phyloP scores from a whole-genome alignment of 1,140 invertebrate species.

The Drosophila novamexicana region DNA sequence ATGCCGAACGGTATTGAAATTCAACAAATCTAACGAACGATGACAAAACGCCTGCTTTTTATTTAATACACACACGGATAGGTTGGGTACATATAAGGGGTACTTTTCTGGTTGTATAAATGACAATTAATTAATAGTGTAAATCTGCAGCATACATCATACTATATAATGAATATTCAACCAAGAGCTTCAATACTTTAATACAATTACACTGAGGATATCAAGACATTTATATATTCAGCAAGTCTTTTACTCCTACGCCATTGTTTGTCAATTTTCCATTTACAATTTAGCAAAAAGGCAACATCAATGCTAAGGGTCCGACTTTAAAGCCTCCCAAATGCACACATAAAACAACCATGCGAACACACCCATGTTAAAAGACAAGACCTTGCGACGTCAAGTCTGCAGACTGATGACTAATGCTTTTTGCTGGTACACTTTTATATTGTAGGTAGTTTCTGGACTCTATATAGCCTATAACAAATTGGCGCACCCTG shows the following conservation, averaged over 20 bases:
- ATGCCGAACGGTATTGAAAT: neutral
- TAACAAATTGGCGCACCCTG: neutral
- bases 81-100: too few relatives aligned
- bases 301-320: neutral
- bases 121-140: too few relatives aligned
- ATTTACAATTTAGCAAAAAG: conserved; percentile 6
- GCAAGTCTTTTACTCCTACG: neutral
- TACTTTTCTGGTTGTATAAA: too few relatives aligned
- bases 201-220: neutral
- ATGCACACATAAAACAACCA: neutral
- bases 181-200: too few relatives aligned
- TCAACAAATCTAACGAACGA: neutral
- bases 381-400: neutral
- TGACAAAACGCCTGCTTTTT: neutral
- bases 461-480: neutral
- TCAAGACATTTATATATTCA: neutral
- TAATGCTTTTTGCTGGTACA: conserved; percentile 4
- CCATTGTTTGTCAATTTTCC: neutral
- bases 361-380: neutral
- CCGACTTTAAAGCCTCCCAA: conserved; percentile 10
- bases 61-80: neutral
- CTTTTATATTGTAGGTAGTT: neutral
- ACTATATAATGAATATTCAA: too few relatives aligned
- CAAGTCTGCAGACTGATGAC: conserved; percentile 12
- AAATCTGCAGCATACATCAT: too few relatives aligned